Conservation (phyloP, 2,888 invertebrate genomes). For the Ochropacha duplaris region DNA sequence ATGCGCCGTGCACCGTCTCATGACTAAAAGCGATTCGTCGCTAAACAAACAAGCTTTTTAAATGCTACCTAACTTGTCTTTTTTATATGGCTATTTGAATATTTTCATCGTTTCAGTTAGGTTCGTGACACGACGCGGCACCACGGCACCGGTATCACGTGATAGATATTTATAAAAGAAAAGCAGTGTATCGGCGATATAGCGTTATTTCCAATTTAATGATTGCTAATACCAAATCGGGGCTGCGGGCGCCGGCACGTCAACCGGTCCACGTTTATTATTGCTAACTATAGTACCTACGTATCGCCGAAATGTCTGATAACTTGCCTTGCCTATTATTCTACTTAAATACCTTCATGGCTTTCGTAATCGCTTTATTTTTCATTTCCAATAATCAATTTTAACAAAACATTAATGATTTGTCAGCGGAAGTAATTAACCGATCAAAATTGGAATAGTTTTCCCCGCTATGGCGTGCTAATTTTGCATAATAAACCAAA, state of each 20-base stretch:
- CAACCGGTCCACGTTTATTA: conserved; percentile 63
- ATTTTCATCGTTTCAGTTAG: conserved; percentile 77
- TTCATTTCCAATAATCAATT: background rate
- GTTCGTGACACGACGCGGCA: conserved; percentile 81
- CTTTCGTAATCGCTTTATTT: background rate
- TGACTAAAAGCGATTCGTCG: conserved; percentile 80
- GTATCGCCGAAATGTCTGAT: conserved; percentile 43
- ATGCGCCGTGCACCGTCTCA: conserved; percentile 72
- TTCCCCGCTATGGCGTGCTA: conserved; percentile 34
- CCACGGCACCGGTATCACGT: conserved; percentile 80
- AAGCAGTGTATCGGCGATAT: conserved; percentile 77
- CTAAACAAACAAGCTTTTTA: conserved; percentile 82
- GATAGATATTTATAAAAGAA: conserved; percentile 83
- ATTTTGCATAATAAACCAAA: conserved; percentile 48
- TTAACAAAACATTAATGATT: background rate
- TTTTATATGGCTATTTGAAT: conserved; percentile 83
- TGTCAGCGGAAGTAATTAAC: conserved; percentile 1
- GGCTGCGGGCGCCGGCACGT: conserved; percentile 73
- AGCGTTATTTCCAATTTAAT: conserved; percentile 83
- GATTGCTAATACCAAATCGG: conserved; percentile 80
- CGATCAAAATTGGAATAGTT: conserved; percentile 5
- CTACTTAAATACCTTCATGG: background rate
- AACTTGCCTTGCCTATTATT: conserved; percentile 32
- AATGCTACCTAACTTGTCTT: conserved; percentile 83
- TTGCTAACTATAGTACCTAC: too few relatives aligned